phyloP scores from a whole-genome alignment of 2,888 invertebrate genomes.

The Zeuzera pyrina region DNA sequence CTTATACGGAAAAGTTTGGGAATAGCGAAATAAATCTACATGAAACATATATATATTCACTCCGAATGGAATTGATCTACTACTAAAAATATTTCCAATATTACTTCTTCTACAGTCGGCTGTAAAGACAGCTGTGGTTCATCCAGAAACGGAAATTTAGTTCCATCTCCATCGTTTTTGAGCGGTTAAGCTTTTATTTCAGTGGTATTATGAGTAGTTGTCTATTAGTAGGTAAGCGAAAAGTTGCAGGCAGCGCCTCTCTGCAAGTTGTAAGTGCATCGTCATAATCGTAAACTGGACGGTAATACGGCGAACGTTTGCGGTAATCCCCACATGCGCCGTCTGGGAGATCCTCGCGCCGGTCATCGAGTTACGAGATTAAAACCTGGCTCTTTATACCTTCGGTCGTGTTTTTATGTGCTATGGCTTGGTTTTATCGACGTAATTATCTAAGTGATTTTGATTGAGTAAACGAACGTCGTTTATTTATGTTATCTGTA shows the following conservation, averaged over 20 bases:
- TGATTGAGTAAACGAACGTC: neutral
- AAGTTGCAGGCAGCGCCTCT: slow-evolving; percentile 23
- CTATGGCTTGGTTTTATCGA: neutral
- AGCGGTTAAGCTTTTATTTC: slow-evolving; percentile 25
- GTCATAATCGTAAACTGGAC: slow-evolving; percentile 46
- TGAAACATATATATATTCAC: too few species aligned
- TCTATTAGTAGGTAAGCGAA: slow-evolving; percentile 22
- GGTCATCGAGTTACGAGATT: slow-evolving; percentile 26
- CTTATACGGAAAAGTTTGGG: too few species aligned
- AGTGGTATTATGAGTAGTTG: slow-evolving; percentile 25
- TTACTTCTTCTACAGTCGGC: too few species aligned
- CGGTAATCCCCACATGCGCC: slow-evolving; percentile 41
- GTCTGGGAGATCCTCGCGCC: slow-evolving; percentile 20
- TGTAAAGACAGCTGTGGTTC: too few species aligned
- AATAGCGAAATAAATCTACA: too few species aligned
- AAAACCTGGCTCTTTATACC: slow-evolving; percentile 14
- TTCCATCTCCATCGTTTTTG: slow-evolving; percentile 9
- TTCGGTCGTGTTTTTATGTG: neutral
- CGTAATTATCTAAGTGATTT: neutral
- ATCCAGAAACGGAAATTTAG: slow-evolving; percentile 9
- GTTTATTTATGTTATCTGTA: too few species aligned
- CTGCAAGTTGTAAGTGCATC: slow-evolving; percentile 36
- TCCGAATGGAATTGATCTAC: too few species aligned
- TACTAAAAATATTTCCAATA: too few species aligned
- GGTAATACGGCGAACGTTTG: slow-evolving; percentile 28